A percentile compares a stretch with the other conserved stretches of the same genome.
These are phyloP conservation scores for Rhogogaster chlorosoma DNA, from an alignment of 2,888 invertebrate species.

Conservation along the genomic window DNA sequence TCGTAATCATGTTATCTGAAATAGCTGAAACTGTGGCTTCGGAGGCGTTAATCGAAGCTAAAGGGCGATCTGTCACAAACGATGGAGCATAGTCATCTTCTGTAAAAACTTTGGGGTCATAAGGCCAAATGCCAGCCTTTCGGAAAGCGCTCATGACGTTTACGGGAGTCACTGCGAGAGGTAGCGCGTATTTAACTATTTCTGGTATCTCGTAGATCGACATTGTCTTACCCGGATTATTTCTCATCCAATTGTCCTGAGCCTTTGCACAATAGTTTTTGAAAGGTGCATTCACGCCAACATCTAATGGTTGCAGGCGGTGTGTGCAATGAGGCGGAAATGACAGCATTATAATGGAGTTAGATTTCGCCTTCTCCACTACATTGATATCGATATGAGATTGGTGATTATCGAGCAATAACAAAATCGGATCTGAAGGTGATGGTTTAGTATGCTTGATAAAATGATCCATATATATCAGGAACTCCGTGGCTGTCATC, in stretches of 20 bases:
- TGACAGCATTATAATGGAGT: too few species aligned
- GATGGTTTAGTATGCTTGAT: constrained; percentile 59
- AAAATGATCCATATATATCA: constrained; percentile 68
- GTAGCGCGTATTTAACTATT: too few species aligned
- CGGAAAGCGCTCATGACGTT: not conserved
- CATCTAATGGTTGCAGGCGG: too few species aligned
- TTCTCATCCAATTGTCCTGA: not conserved
- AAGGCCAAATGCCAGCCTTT: constrained; percentile 1
- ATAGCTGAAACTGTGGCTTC: too few species aligned
- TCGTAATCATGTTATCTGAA: too few species aligned
- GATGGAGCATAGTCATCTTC: constrained; percentile 11
- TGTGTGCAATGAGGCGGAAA: too few species aligned
- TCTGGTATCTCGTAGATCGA: too few species aligned
- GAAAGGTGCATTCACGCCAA: not conserved
- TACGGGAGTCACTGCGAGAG: not conserved
- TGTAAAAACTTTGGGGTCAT: not conserved
- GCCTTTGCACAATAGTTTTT: not conserved
- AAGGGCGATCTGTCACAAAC: not conserved
- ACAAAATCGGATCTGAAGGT: constrained; percentile 61
- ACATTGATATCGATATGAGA: too few species aligned
- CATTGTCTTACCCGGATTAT: too few species aligned
- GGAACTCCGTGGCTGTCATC: constrained; percentile 66
- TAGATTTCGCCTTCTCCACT: too few species aligned
- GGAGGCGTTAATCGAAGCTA: too few species aligned
- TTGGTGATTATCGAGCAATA: constrained; percentile 43